Base-by-base conservation (phyloP, 2,888 invertebrate species). In the Lamproptera curius region DNA sequence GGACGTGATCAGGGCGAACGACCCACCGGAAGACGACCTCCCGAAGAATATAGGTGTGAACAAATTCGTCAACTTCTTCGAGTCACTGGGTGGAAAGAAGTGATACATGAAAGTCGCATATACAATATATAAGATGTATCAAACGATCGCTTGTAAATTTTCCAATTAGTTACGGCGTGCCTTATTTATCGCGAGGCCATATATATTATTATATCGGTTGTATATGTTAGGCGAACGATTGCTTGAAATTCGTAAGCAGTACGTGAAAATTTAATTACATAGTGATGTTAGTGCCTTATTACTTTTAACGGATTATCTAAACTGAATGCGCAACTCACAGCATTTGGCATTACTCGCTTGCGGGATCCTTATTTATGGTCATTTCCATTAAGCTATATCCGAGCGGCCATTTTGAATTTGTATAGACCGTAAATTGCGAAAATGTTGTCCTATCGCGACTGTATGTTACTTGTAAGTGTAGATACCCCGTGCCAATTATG, bases 31-130 rank as follows among this genome's bases (percentile, higher is more conserved):
- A 58, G 86, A 87, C 15, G 87, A 87, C 57, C 53, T 87, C 6
- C 87, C 87, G 1, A 87, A 87, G 42, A 87, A 87, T 31, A 87
- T 87, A 56, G 87, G 87, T 0, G 87, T 87, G 0, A 87, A 86
- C 51, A 87, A 85, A 51, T 87, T 87, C 50, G 87, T 87, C 0
- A 87, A 85, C 55, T 87, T 87, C 67, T 87, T 87, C 43, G 87
- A 87, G 54, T 84, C 85, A 10, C 76, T 87, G 11, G 86, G 86
- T 2, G 82, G 81, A 2, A 86, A 85, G 47, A 87, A 87, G 73
- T 85, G 71, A 71, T 9, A 2, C 28, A 20, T 20, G 4, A 6
- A 3, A 20, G 20, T 20, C 20, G 4, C 20, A 20, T n/a, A n/a
- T n/a, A 17, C 16, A 38, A 11, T 48, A 44, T 44, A 37, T 37